Percentiles rank a stretch among this genome's conserved stretches.
phyloP scores from a whole-genome alignment of 2,113 vertebrate genomes.

The Canis aureus region DNA sequence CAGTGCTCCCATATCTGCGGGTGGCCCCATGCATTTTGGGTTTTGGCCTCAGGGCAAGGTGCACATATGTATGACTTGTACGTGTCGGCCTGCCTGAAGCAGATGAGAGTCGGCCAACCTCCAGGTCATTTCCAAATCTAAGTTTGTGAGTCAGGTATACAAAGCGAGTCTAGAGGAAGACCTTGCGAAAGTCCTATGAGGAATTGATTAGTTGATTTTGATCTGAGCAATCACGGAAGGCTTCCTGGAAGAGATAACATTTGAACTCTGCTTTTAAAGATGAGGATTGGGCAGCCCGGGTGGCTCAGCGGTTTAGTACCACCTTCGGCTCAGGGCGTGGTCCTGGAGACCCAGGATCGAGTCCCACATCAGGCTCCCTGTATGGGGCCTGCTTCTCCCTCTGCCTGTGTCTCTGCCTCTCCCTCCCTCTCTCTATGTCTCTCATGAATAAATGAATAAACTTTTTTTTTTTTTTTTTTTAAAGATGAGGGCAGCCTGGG shows the following conservation, averaged over 20 bases:
- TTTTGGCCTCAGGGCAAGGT: neutral
- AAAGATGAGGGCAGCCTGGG: neutral
- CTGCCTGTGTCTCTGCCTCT: no score
- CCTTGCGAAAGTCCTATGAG: neutral
- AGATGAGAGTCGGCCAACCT: neutral
- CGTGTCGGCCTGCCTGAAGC: neutral
- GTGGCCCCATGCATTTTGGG: neutral
- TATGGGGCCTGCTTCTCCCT: no score
- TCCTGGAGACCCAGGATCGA: no score
- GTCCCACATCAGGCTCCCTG: no score
- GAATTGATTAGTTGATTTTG: neutral
- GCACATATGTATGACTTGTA: neutral
- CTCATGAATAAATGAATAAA: no score
- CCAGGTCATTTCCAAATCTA: conserved; percentile 9
- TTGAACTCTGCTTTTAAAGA: neutral
- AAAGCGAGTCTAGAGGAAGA: neutral
- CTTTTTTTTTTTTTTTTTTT: neutral
- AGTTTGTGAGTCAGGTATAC: neutral
- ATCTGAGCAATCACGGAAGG: neutral
- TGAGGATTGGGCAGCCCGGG: neutral
- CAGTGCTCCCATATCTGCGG: neutral
- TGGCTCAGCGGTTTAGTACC: no score
- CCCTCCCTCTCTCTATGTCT: no score
- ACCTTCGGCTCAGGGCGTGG: no score
- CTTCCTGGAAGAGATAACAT: neutral